Base-by-base conservation (phyloP, 1,140 invertebrate genomes). In the Mamestra configurata region DNA sequence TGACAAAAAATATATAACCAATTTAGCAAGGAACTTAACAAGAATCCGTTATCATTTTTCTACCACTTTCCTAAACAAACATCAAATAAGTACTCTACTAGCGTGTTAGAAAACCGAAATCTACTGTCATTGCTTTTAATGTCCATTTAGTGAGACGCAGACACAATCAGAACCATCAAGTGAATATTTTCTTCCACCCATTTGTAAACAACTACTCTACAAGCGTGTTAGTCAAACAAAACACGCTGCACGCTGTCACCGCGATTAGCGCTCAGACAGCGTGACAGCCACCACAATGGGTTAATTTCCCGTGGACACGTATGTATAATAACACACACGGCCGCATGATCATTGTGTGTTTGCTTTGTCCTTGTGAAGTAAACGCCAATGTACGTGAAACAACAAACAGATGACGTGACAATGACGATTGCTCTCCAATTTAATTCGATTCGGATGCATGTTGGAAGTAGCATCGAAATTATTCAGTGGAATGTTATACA, bases 231-330 rank as follows among this genome's bases (percentile, higher is more conserved):
- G 24, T 8, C 40, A 64, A 64, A 64, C 59, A 64, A 61, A 61
- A 35, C 35, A 20, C 18, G 35, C 15, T n/a, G 31, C 20, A 46
- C 40, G 20, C 27, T 61, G 59, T 61, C 59, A 61, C n/a, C 20
- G 24, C 40, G 64, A 68, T 68, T 68, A 68, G 37, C 40, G 64
- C 13, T 68, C 64, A 68, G 64, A 10, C 37, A 15, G 10, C 64
- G 20, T 68, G 64, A 46, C 64, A 37, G 31, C 13, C 11, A 13
- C 13, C 37, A 68, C 64, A 68, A 68, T 68, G 40, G 64, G 37
- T 68, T 68, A 68, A 68, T 68, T 68, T 68, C 64, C 64, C 64
- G 64, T 68, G 64, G 64, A 43, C 59, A 18, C 64, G 20, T 68
- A 46, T 68, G 20, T 68, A 46, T 68, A 68, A 64, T 64, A 64